Evolutionary conservation across 2,797 vertebrate species (phyloP).

Genomic region (Morus bassanus): DNA sequence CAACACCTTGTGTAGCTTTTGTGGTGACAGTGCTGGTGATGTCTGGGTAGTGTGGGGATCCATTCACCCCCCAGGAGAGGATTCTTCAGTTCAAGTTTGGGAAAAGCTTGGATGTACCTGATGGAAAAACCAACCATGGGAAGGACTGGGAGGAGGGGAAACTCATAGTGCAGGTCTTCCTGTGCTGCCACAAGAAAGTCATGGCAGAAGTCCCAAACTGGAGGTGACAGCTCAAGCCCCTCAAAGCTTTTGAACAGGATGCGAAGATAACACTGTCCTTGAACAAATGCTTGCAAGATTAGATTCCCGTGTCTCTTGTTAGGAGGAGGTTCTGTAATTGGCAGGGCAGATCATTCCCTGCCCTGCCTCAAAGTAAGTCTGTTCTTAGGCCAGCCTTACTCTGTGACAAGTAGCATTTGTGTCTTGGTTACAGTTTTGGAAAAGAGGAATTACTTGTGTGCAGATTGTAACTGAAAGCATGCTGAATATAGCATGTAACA

Average conservation of each 20-base stretch:
- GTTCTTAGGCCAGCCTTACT: not conserved
- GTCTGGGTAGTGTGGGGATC: not conserved
- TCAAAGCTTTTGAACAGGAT: not conserved
- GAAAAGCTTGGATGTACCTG: not conserved
- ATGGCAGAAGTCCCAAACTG: not conserved
- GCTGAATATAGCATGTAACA: not conserved
- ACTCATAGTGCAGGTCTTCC: not conserved
- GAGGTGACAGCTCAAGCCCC: not conserved
- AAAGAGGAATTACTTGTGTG: not conserved
- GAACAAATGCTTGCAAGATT: not conserved
- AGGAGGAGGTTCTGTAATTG: not conserved
- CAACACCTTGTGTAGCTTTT: not conserved
- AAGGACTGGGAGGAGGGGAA: not conserved
- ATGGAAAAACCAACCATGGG: not conserved
- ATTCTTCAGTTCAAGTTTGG: not conserved
- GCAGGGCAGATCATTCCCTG: not conserved
- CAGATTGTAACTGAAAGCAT: not conserved
- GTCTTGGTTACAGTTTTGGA: not conserved
- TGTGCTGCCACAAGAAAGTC: not conserved
- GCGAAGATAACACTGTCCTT: not conserved
- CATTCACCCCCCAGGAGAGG: not conserved
- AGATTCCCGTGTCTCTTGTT: fast-evolving
- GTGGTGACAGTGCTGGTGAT: not conserved
- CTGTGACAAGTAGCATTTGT: not conserved
- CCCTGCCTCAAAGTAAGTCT: not conserved